phyloP scores from a whole-genome alignment of 2,113 vertebrate species.

The Dicaeum eximium region DNA sequence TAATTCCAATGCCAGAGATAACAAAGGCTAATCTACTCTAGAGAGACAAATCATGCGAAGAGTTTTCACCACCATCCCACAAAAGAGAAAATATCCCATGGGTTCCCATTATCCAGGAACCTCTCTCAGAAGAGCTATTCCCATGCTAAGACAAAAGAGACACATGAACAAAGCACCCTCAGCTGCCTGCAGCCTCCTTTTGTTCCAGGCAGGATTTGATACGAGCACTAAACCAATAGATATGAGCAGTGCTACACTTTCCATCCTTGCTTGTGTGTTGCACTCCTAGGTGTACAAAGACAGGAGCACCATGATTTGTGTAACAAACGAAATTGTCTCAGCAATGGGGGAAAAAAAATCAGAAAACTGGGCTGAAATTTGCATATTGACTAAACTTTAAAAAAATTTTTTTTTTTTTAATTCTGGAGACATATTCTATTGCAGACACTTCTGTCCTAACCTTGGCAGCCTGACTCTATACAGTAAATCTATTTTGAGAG shows the following conservation, averaged over 20 bases:
- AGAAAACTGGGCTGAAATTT: background rate
- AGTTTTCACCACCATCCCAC: constrained; percentile 1
- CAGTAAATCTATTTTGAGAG: background rate
- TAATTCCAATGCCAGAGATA: constrained; percentile 19
- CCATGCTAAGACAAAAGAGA: background rate
- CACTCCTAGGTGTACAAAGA: background rate
- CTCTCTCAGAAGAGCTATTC: background rate
- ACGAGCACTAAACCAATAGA: background rate
- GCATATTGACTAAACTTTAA: background rate
- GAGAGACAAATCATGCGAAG: background rate
- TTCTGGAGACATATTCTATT: background rate
- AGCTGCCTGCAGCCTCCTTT: background rate
- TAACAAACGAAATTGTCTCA: background rate
- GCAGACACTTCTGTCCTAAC: background rate
- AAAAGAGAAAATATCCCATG: background rate
- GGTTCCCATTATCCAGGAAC: background rate
- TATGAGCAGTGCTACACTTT: background rate
- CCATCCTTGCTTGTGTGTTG: background rate
- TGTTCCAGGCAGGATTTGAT: background rate
- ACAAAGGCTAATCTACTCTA: constrained; percentile 17
- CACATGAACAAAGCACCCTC: background rate
- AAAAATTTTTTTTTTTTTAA: background rate
- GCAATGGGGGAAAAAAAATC: background rate
- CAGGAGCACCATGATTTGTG: background rate
- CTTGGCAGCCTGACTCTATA: background rate